Percentiles rank a stretch among this genome's conserved stretches.
phyloP scores from a whole-genome alignment of 2,888 invertebrate species.

The Gortyna flavago region DNA sequence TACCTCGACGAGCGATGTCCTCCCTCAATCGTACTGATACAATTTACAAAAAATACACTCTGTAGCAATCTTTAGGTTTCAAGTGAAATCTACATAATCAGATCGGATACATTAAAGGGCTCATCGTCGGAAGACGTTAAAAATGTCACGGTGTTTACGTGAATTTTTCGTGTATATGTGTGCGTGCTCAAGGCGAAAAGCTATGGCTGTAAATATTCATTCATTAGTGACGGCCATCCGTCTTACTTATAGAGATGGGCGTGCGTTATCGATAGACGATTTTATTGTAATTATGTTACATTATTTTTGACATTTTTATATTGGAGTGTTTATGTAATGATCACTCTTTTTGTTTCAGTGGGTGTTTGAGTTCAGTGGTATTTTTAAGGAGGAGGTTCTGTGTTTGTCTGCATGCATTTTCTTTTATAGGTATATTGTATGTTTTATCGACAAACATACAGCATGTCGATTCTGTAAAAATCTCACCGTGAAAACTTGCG shows the following conservation, averaged over 20 bases:
- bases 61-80: not conserved
- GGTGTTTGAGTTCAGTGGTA: too few relatives aligned
- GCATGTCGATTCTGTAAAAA: too few relatives aligned
- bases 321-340: not conserved
- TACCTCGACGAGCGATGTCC: not conserved
- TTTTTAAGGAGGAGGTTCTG: not conserved
- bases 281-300: slow-evolving; percentile 18
- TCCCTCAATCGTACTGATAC: not conserved
- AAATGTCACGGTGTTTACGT: slow-evolving; percentile 32
- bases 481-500: too few relatives aligned
- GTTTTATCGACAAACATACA: too few relatives aligned
- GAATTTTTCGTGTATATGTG: slow-evolving; percentile 26
- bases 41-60: not conserved
- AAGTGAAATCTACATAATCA: not conserved
- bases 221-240: slow-evolving; percentile 64
- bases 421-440: too few relatives aligned
- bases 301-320: slow-evolving; percentile 4
- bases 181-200: slow-evolving; percentile 60
- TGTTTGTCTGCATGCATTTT: not conserved
- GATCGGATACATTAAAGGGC: slow-evolving; percentile 15
- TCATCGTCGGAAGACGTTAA: slow-evolving; percentile 20
- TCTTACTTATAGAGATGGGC: slow-evolving; percentile 58
- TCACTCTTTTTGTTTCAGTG: not conserved
- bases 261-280: slow-evolving; percentile 52
- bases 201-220: slow-evolving; percentile 64